Base-by-base conservation (phyloP, 2,888 invertebrate species). In the Lasioglossum marginatum region DNA sequence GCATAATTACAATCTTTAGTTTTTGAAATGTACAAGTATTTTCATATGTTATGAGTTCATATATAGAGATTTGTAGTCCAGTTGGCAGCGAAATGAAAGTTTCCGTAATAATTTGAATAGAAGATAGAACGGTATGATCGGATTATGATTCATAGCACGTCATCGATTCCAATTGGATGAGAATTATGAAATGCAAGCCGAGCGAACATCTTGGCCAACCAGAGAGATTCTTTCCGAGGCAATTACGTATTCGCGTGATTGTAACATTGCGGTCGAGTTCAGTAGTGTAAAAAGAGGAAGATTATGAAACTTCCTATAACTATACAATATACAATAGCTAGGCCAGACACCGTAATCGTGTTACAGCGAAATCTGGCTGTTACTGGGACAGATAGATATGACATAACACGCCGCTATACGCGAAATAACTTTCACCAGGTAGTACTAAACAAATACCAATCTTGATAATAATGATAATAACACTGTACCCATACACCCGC, bases 361-460 rank as follows among this genome's bases (percentile, higher is more conserved):
- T 86, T 87, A 84, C 79, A 81, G 80, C 8, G 27, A 34, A 70
- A 19, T 87, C 43, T 75, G 66, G 66, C 45, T 31, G 34, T 31
- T 70, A 79, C 79, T 70, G 10, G 74, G 57, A 76, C 76, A 34
- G 60, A 71, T 43, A 86, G 83, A 89, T 84, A 79, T 92, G 92
- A 93, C 90, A 92, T 92, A 93, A 93, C 85, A 60, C 75, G 57
- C 4, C 45, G 57, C n/a, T 68, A 79, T 57, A 63, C 60, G 63
- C 77, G 77, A 82, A 77, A 82, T 43, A 87, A 93, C 93, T 93
- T 93, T 93, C 93, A 93, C 93, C 77, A 19, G 14, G 78, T 68
- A 40, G 40, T 40, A 68, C 40, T 68, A n/a, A 12, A 40, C 40
- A 40, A 37, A 68, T 68, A 52, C 31, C n/a, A 70, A 27, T 73